Evolutionary conservation across 2,888 invertebrate genomes (phyloP).

Genomic region (Eupithecia vulgata): DNA sequence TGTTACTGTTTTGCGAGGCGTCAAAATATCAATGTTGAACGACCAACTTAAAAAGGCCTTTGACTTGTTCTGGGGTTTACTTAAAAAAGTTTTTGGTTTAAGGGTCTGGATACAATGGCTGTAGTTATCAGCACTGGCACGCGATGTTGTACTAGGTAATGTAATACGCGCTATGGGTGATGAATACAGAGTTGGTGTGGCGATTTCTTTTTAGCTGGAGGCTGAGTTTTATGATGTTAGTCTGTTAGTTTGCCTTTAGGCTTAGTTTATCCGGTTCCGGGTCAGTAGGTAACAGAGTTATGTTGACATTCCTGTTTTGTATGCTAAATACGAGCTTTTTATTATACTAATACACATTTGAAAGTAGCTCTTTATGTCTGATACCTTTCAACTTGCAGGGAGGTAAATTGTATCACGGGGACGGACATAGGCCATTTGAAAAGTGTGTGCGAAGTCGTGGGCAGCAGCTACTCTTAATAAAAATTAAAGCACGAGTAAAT

Average conservation of each 20-base stretch:
- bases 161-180: conserved; percentile 73
- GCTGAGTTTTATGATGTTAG: conserved; percentile 49
- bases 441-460: too few species aligned
- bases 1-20: conserved; percentile 71
- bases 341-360: too few species aligned
- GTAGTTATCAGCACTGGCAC: conserved; percentile 69
- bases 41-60: conserved; percentile 52
- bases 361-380: too few species aligned
- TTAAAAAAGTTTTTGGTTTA: background rate
- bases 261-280: conserved; percentile 16
- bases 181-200: conserved; percentile 76
- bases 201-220: conserved; percentile 64
- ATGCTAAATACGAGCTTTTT: background rate
- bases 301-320: background rate
- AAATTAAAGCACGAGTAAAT: too few species aligned
- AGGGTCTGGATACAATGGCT: conserved; percentile 55
- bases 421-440: too few species aligned
- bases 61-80: conserved; percentile 22
- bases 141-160: conserved; percentile 72
- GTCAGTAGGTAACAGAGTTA: background rate
- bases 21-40: conserved; percentile 68
- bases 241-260: conserved; percentile 48
- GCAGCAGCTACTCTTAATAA: too few species aligned
- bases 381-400: too few species aligned
- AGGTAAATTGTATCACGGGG: too few species aligned